A percentile compares a stretch with the other conserved stretches of the same genome.
These are phyloP conservation scores for Distichodus sexfasciatus DNA, from an alignment of 2,797 vertebrate species.

Conservation along the genomic window DNA sequence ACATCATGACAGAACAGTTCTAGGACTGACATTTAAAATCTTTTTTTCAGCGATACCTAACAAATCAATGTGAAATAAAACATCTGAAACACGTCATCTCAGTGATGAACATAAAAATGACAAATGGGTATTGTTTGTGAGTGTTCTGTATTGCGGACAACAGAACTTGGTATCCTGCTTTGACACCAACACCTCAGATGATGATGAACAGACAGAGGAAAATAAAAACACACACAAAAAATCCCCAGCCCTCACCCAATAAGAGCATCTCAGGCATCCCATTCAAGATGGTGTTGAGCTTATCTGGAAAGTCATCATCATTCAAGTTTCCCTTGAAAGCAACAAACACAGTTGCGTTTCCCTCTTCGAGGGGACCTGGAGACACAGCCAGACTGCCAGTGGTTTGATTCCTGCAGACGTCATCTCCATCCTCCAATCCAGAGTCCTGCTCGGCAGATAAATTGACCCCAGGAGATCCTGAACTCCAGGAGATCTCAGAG, in stretches of 20 bases:
- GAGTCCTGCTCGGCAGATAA: conserved; percentile 84
- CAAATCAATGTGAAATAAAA: too few relatives aligned
- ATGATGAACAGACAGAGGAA: too few relatives aligned
- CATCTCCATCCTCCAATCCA: conserved; percentile 83
- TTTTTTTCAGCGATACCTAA: too few relatives aligned
- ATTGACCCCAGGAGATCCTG: conserved; percentile 69
- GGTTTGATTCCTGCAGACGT: conserved; percentile 56
- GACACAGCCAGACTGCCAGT: conserved; percentile 45
- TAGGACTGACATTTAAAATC: too few relatives aligned
- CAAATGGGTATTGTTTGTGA: too few relatives aligned
- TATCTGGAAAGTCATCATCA: conserved; percentile 88
- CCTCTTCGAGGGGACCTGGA: conserved; percentile 53
- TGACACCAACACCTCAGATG: too few relatives aligned
- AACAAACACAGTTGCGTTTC: conserved; percentile 86
- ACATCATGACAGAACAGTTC: too few relatives aligned
- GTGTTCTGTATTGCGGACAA: too few relatives aligned
- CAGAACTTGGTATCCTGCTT: too few relatives aligned
- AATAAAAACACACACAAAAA: neutral
- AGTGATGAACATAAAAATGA: too few relatives aligned
- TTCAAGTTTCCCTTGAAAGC: conserved; percentile 92
- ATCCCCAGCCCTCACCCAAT: conserved; percentile 78
- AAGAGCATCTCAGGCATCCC: conserved; percentile 85
- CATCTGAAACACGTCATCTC: too few relatives aligned
- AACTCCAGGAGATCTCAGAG: conserved; percentile 69
- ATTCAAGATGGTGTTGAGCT: conserved; percentile 83